A percentile compares a stretch with the other conserved stretches of the same genome.
Evolutionary conservation across 64 coral and sea anemone genomes (phyloP).

Genomic region (Acropora tenuis): DNA sequence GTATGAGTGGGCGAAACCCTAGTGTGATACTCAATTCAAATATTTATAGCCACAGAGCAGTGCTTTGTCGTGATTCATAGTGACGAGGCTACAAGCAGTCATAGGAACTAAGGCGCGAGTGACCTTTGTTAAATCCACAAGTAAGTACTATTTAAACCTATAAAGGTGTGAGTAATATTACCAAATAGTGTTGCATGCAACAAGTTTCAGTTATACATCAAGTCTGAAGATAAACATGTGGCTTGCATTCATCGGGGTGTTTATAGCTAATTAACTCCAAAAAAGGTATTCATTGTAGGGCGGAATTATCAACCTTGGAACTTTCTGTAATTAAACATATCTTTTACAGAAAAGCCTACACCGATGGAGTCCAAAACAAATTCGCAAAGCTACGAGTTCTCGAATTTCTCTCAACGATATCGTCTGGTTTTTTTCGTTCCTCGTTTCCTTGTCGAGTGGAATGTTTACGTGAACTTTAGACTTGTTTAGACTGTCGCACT

Average conservation of each 20-base stretch:
- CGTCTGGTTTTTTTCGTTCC: background rate
- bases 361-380: too few species aligned
- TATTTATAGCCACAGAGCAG: too few species aligned
- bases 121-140: too few species aligned
- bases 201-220: too few species aligned
- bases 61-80: too few species aligned
- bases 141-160: too few species aligned
- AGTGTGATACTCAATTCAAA: too few species aligned
- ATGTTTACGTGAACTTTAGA: background rate
- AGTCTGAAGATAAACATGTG: background rate
- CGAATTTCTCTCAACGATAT: background rate
- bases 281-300: background rate
- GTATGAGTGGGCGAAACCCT: too few species aligned
- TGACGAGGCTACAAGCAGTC: too few species aligned
- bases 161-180: too few species aligned
- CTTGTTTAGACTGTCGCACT: background rate
- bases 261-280: background rate
- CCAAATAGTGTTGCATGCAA: too few species aligned
- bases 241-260: background rate
- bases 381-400: background rate
- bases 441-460: background rate
- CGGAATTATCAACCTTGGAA: background rate
- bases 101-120: too few species aligned
- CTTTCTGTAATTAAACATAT: background rate
- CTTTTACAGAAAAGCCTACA: background rate